Conservation (phyloP, 2,888 invertebrate species). For the Caenorhabditis drosophilae region DNA sequence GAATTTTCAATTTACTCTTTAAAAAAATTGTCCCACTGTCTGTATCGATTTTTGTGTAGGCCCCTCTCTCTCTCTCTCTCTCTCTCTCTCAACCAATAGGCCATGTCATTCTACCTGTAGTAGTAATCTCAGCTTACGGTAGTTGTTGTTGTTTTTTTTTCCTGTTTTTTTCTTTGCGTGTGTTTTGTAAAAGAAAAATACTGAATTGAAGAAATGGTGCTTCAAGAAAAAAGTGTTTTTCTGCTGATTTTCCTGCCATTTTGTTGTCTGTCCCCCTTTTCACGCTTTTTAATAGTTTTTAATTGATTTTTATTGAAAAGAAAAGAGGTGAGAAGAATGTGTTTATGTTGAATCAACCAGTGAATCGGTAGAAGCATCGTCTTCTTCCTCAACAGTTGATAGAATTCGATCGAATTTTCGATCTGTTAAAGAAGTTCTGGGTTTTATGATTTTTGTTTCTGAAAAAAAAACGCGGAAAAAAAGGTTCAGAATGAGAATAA, state of each 20-base stretch:
- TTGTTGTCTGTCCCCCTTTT: too few relatives aligned
- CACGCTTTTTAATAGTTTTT: too few relatives aligned
- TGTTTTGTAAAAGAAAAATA: neutral
- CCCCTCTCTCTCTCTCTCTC: neutral
- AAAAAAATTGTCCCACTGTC: too few relatives aligned
- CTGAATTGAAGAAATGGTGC: too few relatives aligned
- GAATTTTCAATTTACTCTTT: too few relatives aligned
- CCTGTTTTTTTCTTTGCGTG: neutral
- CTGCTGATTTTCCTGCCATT: too few relatives aligned
- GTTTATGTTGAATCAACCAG: too few relatives aligned
- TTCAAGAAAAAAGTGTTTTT: too few relatives aligned
- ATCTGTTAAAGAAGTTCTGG: neutral
- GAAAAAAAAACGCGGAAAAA: slow-evolving; percentile 1
- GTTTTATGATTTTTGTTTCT: neutral
- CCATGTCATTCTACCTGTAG: neutral
- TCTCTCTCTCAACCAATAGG: neutral
- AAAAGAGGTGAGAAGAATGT: too few relatives aligned
- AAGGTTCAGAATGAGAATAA: too few relatives aligned
- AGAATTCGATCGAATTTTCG: slow-evolving; percentile 26
- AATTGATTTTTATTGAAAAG: too few relatives aligned
- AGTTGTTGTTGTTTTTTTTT: neutral
- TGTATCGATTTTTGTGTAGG: too few relatives aligned
- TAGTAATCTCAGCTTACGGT: neutral
- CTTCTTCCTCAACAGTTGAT: slow-evolving; percentile 28
- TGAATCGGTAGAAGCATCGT: neutral